A percentile compares a stretch with the other conserved stretches of the same genome.
phyloP scores from a whole-genome alignment of 2,797 vertebrate species.

The Pterois miles region DNA sequence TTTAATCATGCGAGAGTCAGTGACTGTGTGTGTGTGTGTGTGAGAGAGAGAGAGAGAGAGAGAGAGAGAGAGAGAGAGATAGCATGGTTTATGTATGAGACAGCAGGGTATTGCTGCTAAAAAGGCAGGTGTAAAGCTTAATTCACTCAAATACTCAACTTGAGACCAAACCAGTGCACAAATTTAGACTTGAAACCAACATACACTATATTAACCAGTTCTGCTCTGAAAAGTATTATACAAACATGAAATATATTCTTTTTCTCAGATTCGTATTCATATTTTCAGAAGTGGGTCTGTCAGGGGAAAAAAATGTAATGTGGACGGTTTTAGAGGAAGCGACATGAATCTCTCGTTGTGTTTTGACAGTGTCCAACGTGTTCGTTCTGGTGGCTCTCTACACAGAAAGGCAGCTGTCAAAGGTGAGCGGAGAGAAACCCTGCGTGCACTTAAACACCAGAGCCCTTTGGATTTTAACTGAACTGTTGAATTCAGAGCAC shows the following conservation, averaged over 20 bases:
- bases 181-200: background rate
- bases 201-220: background rate
- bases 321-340: slow-evolving; percentile 2
- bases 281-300: background rate
- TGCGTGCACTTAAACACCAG: slow-evolving; percentile 5
- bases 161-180: background rate
- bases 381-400: slow-evolving; percentile 83
- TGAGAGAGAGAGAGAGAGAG: too few relatives aligned
- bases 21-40: background rate
- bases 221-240: background rate
- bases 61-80: too few relatives aligned
- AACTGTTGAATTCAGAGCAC: slow-evolving; percentile 39
- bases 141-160: background rate
- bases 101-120: slow-evolving; percentile 1
- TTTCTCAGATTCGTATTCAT: background rate
- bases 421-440: slow-evolving; percentile 72
- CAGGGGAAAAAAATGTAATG: background rate
- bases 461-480: slow-evolving; percentile 15
- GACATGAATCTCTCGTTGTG: slow-evolving; percentile 32
- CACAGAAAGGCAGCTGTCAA: slow-evolving; percentile 83
- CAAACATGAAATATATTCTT: background rate
- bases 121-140: slow-evolving; percentile 18
- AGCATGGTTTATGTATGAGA: background rate
- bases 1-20: slow-evolving; percentile 28
- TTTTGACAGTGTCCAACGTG: slow-evolving; percentile 80